phyloP scores from a whole-genome alignment of 2,888 invertebrate genomes.

The Calliphora vomitoria region DNA sequence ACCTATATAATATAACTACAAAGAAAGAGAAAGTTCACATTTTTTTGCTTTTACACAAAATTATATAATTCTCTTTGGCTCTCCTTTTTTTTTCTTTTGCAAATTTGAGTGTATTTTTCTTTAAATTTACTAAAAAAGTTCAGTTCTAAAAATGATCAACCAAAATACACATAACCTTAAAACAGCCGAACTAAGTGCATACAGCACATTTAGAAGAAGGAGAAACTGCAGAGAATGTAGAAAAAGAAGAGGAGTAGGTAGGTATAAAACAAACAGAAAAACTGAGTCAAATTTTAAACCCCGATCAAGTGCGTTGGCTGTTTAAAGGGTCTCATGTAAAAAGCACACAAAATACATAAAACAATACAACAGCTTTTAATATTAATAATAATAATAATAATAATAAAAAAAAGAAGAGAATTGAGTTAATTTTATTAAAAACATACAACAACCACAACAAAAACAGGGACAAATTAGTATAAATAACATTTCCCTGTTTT shows the following conservation, averaged over 20 bases:
- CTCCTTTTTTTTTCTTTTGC: too few relatives aligned
- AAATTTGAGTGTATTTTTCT: conserved; percentile 4
- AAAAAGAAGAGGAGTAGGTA: conserved; percentile 25
- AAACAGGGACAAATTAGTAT: conserved; percentile 33
- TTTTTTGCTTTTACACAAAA: conserved; percentile 21
- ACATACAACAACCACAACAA: background rate
- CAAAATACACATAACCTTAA: conserved; percentile 14
- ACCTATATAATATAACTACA: background rate
- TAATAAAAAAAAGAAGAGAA: conserved; percentile 44
- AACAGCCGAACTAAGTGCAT: background rate
- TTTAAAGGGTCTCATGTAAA: conserved; percentile 41
- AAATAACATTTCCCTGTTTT: conserved; percentile 60
- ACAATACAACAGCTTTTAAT: too few relatives aligned
- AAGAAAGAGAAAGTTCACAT: conserved; percentile 64
- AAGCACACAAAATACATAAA: conserved; percentile 21
- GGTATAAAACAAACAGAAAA: conserved; percentile 46
- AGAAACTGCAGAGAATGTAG: conserved; percentile 1
- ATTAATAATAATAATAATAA: background rate
- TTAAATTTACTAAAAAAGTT: background rate
- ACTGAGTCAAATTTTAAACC: conserved; percentile 44
- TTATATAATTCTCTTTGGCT: conserved; percentile 54
- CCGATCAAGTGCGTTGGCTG: conserved; percentile 40
- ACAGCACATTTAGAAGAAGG: conserved; percentile 4
- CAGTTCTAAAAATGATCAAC: background rate
- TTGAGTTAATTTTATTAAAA: conserved; percentile 53